Evolutionary conservation across 1,140 invertebrate genomes (phyloP).

Genomic region (Pissodes strobi): DNA sequence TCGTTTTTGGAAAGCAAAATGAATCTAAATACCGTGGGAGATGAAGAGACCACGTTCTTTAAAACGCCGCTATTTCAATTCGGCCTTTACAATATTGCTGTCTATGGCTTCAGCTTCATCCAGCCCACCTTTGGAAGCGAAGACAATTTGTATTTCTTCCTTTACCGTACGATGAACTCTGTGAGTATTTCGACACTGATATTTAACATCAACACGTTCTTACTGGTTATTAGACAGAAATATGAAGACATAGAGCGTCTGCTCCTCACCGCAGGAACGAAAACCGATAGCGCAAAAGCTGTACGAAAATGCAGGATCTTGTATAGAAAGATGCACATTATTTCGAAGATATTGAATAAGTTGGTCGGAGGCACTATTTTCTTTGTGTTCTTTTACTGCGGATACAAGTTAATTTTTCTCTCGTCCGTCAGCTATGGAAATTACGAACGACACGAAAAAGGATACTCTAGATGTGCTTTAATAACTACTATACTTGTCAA

Average conservation of each 20-base stretch:
- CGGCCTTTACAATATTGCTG: not conserved
- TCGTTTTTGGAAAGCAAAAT: not conserved
- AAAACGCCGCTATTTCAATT: not conserved
- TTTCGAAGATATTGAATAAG: not conserved
- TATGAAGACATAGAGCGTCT: not conserved
- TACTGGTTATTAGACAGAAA: not conserved
- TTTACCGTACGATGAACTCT: not conserved
- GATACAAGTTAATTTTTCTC: not conserved
- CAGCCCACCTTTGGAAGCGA: not conserved
- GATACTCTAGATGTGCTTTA: not conserved
- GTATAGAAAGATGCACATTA: not conserved
- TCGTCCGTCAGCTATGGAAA: not conserved
- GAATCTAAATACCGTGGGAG: not conserved
- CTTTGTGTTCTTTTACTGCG: not conserved
- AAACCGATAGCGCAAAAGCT: not conserved
- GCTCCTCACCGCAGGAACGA: not conserved
- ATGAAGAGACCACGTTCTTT: not conserved
- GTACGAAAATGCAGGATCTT: not conserved
- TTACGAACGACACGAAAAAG: not conserved
- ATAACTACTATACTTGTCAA: not conserved
- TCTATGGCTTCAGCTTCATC: not conserved
- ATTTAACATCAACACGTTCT: not conserved
- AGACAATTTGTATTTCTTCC: not conserved
- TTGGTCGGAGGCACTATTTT: not conserved
- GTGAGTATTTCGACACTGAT: not conserved